Evolutionary conservation across 2,113 vertebrate genomes (phyloP), one percentile per base, ranked within the genome.

Genomic region (Otis tarda): DNA sequence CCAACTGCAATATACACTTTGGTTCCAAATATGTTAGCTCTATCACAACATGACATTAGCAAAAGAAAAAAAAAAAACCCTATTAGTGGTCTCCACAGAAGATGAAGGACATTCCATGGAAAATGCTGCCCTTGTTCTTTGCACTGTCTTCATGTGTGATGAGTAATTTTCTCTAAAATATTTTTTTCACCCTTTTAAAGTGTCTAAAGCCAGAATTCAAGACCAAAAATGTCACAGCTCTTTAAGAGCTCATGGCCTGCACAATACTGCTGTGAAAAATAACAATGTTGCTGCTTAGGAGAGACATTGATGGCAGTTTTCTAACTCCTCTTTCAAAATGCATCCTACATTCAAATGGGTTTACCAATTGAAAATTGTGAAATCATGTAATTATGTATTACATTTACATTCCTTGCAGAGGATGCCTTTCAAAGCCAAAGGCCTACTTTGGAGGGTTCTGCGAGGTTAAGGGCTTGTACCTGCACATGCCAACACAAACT

Each of bases 121-220:
- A 91, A 73, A 93, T 4, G 3, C 18, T 83, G 24, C 11, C 25
- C 41, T 30, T 65, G 18, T 33, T 92, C 82, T 53, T 41, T n/a
- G 55, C 14, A 37, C 17, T 11, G 7, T 27, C 45, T 64, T 77
- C 3, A 3, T 71, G 33, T 33, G 17, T 45, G 50, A 79, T 14
- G n/a, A 79, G 39, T 31, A 79, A 52, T 83, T 59, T 94, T 41
- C 82, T 85, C 61, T 80, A 74, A 19, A 68, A 81, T 7, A 75
- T 10, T 71, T 50, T 91, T 59, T 93, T 73, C 43, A 63, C 49
- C 17, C 31, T 68, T 64, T 60, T 75, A 25, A 50, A 64, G 68
- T 71, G 37, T 82, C 84, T 95, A 83, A 92, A 76, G 90, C 85
- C 84, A 92, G 79, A 94, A 96, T 52, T 60, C 27, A 94, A 96